Evolutionary conservation across 1,140 invertebrate species (phyloP).

Genomic region (Heliconius congener): DNA sequence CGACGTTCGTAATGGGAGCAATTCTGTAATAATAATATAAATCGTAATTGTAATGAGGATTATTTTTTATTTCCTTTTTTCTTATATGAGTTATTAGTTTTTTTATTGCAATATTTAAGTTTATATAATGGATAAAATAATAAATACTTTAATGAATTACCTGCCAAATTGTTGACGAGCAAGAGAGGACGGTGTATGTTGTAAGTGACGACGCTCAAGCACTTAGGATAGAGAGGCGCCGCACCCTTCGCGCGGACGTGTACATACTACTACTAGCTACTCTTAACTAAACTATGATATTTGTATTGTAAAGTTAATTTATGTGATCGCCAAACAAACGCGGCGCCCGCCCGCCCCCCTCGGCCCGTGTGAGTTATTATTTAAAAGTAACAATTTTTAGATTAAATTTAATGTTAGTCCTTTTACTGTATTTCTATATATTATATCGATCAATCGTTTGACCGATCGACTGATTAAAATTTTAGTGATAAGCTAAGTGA

Average conservation of each 20-base stretch:
- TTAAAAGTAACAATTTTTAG: constrained; percentile 79
- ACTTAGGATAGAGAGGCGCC: constrained; percentile 65
- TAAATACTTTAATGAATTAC: constrained; percentile 75
- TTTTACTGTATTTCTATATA: constrained; percentile 66
- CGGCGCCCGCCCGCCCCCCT: constrained; percentile 55
- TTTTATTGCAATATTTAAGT: constrained; percentile 72
- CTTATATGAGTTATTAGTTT: constrained; percentile 78
- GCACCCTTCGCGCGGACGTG: constrained; percentile 62
- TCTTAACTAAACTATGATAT: neutral
- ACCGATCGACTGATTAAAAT: constrained; percentile 82
- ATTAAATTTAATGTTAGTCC: constrained; percentile 82
- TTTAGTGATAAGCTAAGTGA: constrained; percentile 81
- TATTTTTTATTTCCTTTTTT: constrained; percentile 37
- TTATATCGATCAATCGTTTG: constrained; percentile 80
- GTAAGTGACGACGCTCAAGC: constrained; percentile 77
- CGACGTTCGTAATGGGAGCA: constrained; percentile 64
- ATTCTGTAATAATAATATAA: constrained; percentile 73
- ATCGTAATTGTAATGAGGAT: constrained; percentile 66
- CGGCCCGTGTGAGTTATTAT: constrained; percentile 75
- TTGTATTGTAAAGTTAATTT: constrained; percentile 73
- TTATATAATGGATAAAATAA: constrained; percentile 37
- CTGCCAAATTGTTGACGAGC: constrained; percentile 78
- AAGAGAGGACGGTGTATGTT: constrained; percentile 68
- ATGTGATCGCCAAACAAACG: constrained; percentile 76
- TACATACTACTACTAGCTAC: constrained; percentile 15